Evolutionary conservation across 2,888 invertebrate species (phyloP).

Genomic region (Leptinotarsa rubiginosa): DNA sequence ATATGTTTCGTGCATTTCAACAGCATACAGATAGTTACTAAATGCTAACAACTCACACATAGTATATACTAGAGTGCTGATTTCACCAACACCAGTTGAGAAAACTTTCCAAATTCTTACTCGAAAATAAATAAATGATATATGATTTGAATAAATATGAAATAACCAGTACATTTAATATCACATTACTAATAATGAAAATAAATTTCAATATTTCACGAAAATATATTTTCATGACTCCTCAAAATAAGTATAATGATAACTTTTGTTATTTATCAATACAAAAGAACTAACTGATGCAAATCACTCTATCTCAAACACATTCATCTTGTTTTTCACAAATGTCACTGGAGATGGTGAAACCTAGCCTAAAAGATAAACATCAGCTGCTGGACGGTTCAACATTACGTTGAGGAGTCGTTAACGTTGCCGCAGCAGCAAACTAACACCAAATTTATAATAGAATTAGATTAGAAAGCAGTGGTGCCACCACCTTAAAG

Average conservation of each 20-base stretch:
- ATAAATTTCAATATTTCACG: neutral
- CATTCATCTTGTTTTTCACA: neutral
- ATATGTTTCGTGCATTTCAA: slow-evolving; percentile 91
- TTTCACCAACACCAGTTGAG: slow-evolving; percentile 30
- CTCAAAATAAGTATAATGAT: neutral
- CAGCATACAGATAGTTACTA: slow-evolving; percentile 76
- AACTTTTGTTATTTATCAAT: neutral
- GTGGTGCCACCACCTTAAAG: slow-evolving; percentile 27
- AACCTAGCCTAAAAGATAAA: slow-evolving; percentile 42
- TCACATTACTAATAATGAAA: neutral
- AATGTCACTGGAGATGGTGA: slow-evolving; percentile 22
- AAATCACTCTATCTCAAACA: slow-evolving; percentile 1
- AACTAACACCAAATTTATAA: slow-evolving; percentile 47
- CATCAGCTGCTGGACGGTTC: slow-evolving; percentile 48
- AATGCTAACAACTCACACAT: slow-evolving; percentile 48
- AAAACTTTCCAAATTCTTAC: neutral
- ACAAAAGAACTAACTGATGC: slow-evolving; percentile 11
- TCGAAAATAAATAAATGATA: neutral
- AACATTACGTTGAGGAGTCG: slow-evolving; percentile 49
- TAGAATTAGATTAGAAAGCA: slow-evolving; percentile 28
- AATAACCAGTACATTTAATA: slow-evolving; percentile 8
- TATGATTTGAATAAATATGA: neutral
- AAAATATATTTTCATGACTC: neutral
- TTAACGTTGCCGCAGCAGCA: slow-evolving; percentile 48
- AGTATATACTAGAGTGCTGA: slow-evolving; percentile 40